Evolutionary conservation across 2,113 vertebrate genomes (phyloP).

Genomic region (Chionomys nivalis): DNA sequence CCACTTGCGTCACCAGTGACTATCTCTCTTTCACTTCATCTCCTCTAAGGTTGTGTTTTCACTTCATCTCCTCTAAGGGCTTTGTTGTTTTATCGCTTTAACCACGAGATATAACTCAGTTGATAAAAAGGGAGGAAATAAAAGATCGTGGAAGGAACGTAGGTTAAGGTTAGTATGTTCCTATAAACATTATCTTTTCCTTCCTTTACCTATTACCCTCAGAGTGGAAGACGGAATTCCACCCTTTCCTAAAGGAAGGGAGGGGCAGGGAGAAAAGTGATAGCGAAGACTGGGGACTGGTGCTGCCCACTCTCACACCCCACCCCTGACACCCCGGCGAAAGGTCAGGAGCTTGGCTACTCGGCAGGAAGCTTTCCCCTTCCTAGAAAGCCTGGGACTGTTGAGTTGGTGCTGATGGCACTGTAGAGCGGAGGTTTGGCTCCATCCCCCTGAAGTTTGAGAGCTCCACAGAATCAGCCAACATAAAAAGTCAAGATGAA

Average conservation of each 20-base stretch:
- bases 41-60: not conserved
- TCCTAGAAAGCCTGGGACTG: not conserved
- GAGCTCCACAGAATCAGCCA: not conserved
- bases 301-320: not conserved
- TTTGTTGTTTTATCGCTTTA: not conserved
- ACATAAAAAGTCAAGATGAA: not conserved
- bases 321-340: not conserved
- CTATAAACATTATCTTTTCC: not conserved
- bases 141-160: not conserved
- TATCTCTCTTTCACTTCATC: not conserved
- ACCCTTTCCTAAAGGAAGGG: conserved; percentile 4
- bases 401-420: not conserved
- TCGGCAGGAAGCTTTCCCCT: not conserved
- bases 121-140: not conserved
- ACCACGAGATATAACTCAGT: not conserved
- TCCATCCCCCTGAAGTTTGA: not conserved
- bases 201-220: conserved; percentile 15
- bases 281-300: rapidly evolving
- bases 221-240: not conserved
- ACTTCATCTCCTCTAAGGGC: not conserved
- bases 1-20: not conserved
- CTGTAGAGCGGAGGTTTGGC: not conserved
- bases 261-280: not conserved
- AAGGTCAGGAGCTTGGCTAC: not conserved
- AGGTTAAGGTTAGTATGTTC: not conserved